Percentiles rank a stretch among this genome's conserved stretches.
Conservation (phyloP, 2,113 vertebrate genomes). For the Scopus umbretta region DNA sequence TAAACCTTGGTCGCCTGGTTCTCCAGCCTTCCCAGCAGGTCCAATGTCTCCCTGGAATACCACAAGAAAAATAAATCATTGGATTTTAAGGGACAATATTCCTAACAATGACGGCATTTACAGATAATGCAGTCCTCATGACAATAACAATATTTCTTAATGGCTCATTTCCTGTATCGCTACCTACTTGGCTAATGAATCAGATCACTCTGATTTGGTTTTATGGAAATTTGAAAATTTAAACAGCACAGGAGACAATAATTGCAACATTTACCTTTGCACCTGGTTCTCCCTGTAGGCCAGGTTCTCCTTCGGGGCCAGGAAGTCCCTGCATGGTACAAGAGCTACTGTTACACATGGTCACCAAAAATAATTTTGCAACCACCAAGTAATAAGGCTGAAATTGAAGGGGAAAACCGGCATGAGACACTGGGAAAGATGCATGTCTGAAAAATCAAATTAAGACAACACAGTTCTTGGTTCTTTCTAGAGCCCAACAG, state of each 20-base stretch:
- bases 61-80: background rate
- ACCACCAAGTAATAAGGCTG: background rate
- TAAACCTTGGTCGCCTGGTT: conserved; percentile 81
- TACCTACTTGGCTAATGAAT: background rate
- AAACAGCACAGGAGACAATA: background rate
- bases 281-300: conserved; percentile 86
- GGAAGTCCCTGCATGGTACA: conserved; percentile 77
- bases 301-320: conserved; percentile 86
- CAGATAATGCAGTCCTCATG: background rate
- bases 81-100: background rate
- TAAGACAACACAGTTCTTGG: background rate
- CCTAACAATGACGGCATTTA: background rate
- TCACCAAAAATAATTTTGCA: background rate
- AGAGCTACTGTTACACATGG: background rate
- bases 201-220: background rate
- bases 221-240: background rate
- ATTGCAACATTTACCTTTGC: conserved; percentile 76
- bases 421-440: background rate
- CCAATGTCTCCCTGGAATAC: conserved; percentile 80
- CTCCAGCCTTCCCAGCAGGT: conserved; percentile 76
- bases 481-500: background rate
- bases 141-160: background rate
- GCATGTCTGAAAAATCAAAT: background rate
- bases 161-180: background rate
- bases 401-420: background rate